phyloP scores from a whole-genome alignment of 2,113 vertebrate genomes.

The Tor tambroides region DNA sequence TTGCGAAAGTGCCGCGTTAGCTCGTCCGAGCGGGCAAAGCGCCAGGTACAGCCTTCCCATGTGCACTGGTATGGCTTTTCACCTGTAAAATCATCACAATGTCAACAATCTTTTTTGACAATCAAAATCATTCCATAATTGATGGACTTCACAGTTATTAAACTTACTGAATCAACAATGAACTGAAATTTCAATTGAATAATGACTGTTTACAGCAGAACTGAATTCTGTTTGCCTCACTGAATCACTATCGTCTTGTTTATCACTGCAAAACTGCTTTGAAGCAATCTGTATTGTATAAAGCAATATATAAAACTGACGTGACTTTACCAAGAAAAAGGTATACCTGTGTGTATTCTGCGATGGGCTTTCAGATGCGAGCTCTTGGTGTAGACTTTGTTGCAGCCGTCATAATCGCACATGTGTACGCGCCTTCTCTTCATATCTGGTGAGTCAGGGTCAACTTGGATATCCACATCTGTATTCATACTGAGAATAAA shows the following conservation, averaged over 20 bases:
- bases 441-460: slow-evolving; percentile 84
- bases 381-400: slow-evolving; percentile 98
- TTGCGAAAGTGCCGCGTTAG: slow-evolving; percentile 96
- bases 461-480: slow-evolving; percentile 74
- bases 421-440: slow-evolving; percentile 94
- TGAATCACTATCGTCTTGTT: not conserved
- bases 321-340: not conserved
- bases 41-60: slow-evolving; percentile 96
- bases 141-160: not conserved
- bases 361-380: slow-evolving; percentile 96
- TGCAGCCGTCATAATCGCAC: slow-evolving; percentile 96
- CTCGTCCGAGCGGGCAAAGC: slow-evolving; percentile 94
- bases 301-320: not conserved
- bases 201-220: not conserved
- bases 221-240: not conserved
- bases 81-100: no score
- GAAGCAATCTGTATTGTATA: not conserved
- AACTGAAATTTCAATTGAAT: not conserved
- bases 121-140: not conserved
- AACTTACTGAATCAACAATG: not conserved
- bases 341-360: slow-evolving; percentile 93
- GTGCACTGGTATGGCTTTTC: slow-evolving; percentile 97
- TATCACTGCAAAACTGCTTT: not conserved
- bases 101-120: no score
- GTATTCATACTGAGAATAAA: slow-evolving; percentile 67